phyloP scores from a whole-genome alignment of 2,113 vertebrate species.

The Xyrauchen texanus region DNA sequence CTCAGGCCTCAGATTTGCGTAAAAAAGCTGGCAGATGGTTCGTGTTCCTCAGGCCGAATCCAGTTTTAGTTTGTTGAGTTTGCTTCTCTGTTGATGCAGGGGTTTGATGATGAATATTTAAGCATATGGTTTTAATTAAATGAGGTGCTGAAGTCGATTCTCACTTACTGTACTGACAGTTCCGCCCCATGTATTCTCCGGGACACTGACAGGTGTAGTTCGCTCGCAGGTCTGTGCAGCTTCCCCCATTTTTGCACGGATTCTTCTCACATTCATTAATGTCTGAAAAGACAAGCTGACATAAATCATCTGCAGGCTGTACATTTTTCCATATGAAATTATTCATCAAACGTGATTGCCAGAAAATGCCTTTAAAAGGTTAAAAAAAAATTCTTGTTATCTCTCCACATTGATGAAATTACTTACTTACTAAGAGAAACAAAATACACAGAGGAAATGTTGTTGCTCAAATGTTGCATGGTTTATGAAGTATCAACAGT shows the following conservation, averaged over 20 bases:
- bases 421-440: too few species aligned
- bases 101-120: not conserved
- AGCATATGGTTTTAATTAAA: not conserved
- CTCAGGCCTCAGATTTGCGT: too few species aligned
- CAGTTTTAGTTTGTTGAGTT: not conserved
- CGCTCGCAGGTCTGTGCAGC: conserved; percentile 84
- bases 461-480: too few species aligned
- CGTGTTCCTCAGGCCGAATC: not conserved
- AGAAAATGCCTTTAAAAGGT: not conserved
- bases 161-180: conserved; percentile 86
- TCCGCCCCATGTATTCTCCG: conserved; percentile 85
- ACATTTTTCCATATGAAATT: not conserved
- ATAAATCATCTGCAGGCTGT: not conserved
- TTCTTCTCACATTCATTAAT: conserved; percentile 85
- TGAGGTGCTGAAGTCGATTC: conserved; percentile 2
- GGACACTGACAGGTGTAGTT: conserved; percentile 87
- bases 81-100: not conserved
- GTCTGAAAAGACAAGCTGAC: conserved; percentile 66
- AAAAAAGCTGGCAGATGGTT: too few species aligned
- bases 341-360: not conserved
- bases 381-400: not conserved
- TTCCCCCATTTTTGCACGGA: conserved; percentile 86
- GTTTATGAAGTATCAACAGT: too few species aligned
- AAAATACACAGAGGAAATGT: too few species aligned
- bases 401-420: not conserved